Conservation (phyloP, 1,140 invertebrate genomes). For the Panagrolaimus sp. region DNA sequence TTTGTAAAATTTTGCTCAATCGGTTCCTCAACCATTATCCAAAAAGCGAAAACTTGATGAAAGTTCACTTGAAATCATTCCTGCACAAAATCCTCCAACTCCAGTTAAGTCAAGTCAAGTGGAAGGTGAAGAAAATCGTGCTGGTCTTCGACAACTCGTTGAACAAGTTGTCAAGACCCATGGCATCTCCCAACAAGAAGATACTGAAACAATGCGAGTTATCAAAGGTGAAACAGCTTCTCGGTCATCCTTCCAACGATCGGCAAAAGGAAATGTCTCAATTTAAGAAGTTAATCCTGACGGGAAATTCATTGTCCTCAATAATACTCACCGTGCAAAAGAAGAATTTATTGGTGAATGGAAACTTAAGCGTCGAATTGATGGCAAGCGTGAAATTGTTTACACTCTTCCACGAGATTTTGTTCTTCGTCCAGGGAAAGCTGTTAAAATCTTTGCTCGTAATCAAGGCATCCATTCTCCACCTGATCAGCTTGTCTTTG, state of each 20-base stretch:
- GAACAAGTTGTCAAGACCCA: conserved; percentile 50
- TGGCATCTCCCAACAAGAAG: conserved; percentile 24
- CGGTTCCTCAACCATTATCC: too few relatives aligned
- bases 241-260: conserved; percentile 62
- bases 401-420: conserved; percentile 54
- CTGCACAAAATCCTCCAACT: too few relatives aligned
- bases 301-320: conserved; percentile 53
- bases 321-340: conserved; percentile 57
- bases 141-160: conserved; percentile 46
- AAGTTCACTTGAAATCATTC: too few relatives aligned
- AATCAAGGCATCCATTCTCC: conserved; percentile 2
- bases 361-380: conserved; percentile 55
- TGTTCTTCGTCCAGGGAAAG: conserved; percentile 44
- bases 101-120: too few relatives aligned
- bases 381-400: conserved; percentile 54
- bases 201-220: conserved; percentile 53
- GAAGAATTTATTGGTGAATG: conserved; percentile 55
- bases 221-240: conserved; percentile 62
- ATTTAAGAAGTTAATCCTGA: conserved; percentile 59
- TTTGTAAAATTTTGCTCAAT: too few relatives aligned
- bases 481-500: conserved; percentile 54
- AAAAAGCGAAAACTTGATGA: too few relatives aligned
- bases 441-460: conserved; percentile 38
- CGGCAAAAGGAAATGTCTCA: conserved; percentile 60
- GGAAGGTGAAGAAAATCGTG: conserved; percentile 49